phyloP scores from a whole-genome alignment of 2,888 invertebrate genomes.

The Sesamia inferens region DNA sequence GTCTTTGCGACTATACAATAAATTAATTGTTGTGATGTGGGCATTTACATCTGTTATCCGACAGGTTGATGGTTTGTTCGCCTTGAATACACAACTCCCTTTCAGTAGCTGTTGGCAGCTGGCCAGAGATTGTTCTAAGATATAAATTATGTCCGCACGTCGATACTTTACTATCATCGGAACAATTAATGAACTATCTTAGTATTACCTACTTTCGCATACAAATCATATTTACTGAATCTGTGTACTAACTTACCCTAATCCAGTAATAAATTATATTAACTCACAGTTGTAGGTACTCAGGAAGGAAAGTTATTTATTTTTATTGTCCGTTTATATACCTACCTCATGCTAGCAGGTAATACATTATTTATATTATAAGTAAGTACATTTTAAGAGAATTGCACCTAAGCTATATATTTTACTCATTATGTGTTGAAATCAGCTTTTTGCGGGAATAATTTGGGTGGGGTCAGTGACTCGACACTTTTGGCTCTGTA shows the following conservation, averaged over 20 bases:
- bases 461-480: slow-evolving; percentile 55
- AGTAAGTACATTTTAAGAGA: background rate
- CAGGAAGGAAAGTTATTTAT: slow-evolving; percentile 1
- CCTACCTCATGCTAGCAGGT: background rate
- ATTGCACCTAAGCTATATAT: slow-evolving; percentile 12
- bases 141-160: slow-evolving; percentile 71
- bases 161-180: slow-evolving; percentile 69
- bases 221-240: slow-evolving; percentile 39
- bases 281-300: background rate
- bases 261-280: slow-evolving; percentile 21
- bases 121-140: slow-evolving; percentile 73
- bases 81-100: slow-evolving; percentile 65
- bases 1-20: slow-evolving; percentile 17
- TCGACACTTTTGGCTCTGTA: slow-evolving; percentile 63
- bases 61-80: slow-evolving; percentile 72
- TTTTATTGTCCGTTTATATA: slow-evolving; percentile 1
- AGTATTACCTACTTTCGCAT: slow-evolving; percentile 31
- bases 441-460: slow-evolving; percentile 38
- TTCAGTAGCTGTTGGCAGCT: slow-evolving; percentile 69
- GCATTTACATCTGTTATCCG: slow-evolving; percentile 57
- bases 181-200: slow-evolving; percentile 65
- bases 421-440: slow-evolving; percentile 18
- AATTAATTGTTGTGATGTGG: slow-evolving; percentile 44
- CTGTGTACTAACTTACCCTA: slow-evolving; percentile 30
- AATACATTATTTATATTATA: slow-evolving; percentile 11